A percentile compares a stretch with the other conserved stretches of the same genome.
phyloP scores from a whole-genome alignment of 2,888 invertebrate genomes.

The Caenorhabditis imperialis region DNA sequence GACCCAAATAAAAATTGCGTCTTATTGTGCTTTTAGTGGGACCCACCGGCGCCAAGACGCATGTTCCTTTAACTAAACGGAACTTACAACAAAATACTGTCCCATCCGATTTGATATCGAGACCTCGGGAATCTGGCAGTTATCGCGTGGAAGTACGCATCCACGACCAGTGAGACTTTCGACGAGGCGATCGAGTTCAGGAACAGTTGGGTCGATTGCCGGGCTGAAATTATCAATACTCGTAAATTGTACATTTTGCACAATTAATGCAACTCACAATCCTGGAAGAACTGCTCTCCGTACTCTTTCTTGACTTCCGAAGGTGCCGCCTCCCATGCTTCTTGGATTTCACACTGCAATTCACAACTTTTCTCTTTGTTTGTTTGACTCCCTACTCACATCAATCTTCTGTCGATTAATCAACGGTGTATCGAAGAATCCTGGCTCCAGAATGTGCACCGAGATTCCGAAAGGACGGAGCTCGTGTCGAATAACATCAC shows the following conservation, averaged over 20 bases:
- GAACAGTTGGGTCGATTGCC: conserved; percentile 38
- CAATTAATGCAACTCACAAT: conserved; percentile 18
- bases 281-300: conserved; percentile 55
- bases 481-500: conserved; percentile 73
- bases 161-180: conserved; percentile 60
- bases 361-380: neutral
- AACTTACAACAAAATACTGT: conserved; percentile 56
- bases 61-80: no score
- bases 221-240: conserved; percentile 35
- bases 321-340: conserved; percentile 54
- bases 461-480: conserved; percentile 70
- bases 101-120: conserved; percentile 69
- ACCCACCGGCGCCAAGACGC: no score
- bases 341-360: conserved; percentile 42
- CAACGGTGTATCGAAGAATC: conserved; percentile 73
- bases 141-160: conserved; percentile 74
- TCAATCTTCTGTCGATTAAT: conserved; percentile 51
- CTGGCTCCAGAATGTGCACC: conserved; percentile 75
- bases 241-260: conserved; percentile 1
- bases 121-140: conserved; percentile 66
- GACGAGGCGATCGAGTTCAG: conserved; percentile 53
- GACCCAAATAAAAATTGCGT: no score
- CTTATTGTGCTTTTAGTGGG: no score
- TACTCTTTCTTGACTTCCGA: conserved; percentile 53
- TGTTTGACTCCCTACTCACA: conserved; percentile 15